phyloP scores from a whole-genome alignment of 2,797 vertebrate genomes.

The Lerista edwardsae region DNA sequence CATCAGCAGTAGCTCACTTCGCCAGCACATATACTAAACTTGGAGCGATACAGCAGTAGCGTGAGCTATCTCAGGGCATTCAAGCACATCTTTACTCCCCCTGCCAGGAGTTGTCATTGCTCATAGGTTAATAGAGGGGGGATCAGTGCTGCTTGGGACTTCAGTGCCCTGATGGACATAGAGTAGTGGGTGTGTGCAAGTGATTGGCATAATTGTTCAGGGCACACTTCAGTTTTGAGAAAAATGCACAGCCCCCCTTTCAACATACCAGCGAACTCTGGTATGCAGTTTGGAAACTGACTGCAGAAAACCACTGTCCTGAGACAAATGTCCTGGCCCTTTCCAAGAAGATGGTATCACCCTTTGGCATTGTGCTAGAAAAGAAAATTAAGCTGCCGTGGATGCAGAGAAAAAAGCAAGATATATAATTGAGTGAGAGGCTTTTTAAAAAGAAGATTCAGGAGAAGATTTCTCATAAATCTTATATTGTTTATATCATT shows the following conservation, averaged over 20 bases:
- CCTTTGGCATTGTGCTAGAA: not conserved
- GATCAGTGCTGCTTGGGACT: not conserved
- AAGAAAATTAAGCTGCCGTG: slow-evolving; percentile 1
- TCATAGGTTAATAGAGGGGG: not conserved
- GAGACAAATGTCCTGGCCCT: not conserved
- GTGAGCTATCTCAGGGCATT: not conserved
- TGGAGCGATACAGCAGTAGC: too few relatives aligned
- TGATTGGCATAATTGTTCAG: not conserved
- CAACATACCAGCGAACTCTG: not conserved
- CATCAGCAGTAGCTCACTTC: too few relatives aligned
- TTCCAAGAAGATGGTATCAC: not conserved
- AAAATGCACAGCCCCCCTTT: not conserved
- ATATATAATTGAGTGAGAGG: slow-evolving; percentile 43
- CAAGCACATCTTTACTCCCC: not conserved
- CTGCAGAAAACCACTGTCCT: not conserved
- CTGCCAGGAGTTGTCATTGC: too few relatives aligned
- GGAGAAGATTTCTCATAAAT: slow-evolving; percentile 31
- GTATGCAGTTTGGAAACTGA: not conserved
- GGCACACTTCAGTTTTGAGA: not conserved
- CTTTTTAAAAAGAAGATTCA: slow-evolving; percentile 10
- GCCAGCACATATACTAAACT: too few relatives aligned
- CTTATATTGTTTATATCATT: slow-evolving; percentile 20
- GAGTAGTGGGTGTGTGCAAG: not conserved
- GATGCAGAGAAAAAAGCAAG: not conserved
- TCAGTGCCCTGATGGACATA: not conserved